phyloP scores from a whole-genome alignment of 2,888 invertebrate species.

The Lymantria monacha region DNA sequence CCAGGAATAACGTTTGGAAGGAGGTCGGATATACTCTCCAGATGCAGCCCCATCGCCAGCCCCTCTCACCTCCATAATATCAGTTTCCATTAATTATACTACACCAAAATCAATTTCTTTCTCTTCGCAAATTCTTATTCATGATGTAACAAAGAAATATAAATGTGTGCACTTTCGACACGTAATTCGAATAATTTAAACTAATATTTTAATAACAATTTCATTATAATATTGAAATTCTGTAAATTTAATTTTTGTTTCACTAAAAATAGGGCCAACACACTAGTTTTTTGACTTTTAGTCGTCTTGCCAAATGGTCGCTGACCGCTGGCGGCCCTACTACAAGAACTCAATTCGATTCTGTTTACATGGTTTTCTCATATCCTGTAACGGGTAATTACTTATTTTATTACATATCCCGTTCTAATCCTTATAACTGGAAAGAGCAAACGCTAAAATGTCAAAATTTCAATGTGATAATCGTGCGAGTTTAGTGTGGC shows the following conservation, averaged over 20 bases:
- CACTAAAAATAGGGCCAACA: conserved; percentile 56
- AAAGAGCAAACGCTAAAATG: no score
- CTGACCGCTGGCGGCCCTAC: conserved; percentile 27
- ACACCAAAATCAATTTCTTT: conserved; percentile 30
- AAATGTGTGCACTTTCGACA: conserved; percentile 20
- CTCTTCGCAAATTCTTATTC: conserved; percentile 45
- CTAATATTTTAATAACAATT: conserved; percentile 26
- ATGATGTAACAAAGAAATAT: conserved; percentile 47
- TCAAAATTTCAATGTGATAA: no score
- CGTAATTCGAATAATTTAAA: conserved; percentile 23
- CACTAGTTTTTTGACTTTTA: conserved; percentile 59
- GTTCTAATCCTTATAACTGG: no score
- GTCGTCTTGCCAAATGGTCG: conserved; percentile 53
- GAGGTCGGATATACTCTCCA: conserved; percentile 58
- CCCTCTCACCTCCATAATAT: conserved; percentile 69
- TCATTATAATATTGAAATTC: conserved; percentile 38
- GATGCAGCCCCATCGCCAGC: conserved; percentile 74
- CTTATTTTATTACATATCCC: no score
- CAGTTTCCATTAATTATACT: conserved; percentile 42
- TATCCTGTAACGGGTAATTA: background rate
- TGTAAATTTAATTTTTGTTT: conserved; percentile 32
- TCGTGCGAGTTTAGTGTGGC: no score
- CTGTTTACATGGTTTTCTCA: background rate
- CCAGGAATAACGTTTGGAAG: conserved; percentile 85
- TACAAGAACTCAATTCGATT: conserved; percentile 4